phyloP scores from a whole-genome alignment of 2,113 vertebrate species.

The Accipiter cooperii region DNA sequence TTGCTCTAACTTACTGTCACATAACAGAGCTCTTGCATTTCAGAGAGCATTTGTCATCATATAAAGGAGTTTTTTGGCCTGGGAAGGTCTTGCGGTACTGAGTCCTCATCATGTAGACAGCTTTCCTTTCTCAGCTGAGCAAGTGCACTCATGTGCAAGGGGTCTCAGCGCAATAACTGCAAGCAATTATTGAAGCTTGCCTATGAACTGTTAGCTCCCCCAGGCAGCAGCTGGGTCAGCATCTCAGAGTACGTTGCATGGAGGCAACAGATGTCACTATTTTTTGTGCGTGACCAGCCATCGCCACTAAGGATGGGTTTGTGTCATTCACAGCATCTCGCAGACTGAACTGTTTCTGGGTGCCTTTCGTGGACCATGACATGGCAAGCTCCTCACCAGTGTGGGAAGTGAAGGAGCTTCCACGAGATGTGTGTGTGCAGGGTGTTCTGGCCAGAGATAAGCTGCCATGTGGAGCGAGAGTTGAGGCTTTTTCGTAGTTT shows the following conservation, averaged over 20 bases:
- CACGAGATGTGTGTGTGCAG: not conserved
- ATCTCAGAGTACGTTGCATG: not conserved
- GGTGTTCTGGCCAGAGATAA: not conserved
- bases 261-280: not conserved
- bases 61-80: not conserved
- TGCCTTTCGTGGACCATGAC: not conserved
- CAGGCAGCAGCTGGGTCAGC: not conserved
- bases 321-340: not conserved
- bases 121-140: not conserved
- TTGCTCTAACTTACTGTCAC: not conserved
- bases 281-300: not conserved
- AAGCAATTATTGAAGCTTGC: not conserved
- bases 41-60: not conserved
- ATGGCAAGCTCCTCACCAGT: not conserved
- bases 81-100: not conserved
- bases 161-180: not conserved
- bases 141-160: not conserved
- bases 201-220: not conserved
- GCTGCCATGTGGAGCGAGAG: not conserved
- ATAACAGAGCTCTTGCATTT: not conserved
- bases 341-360: not conserved
- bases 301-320: not conserved
- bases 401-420: not conserved
- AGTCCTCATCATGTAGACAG: not conserved
- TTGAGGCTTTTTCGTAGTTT: not conserved